phyloP scores from a whole-genome alignment of 2,113 vertebrate genomes.

The Erpornis zantholeuca region DNA sequence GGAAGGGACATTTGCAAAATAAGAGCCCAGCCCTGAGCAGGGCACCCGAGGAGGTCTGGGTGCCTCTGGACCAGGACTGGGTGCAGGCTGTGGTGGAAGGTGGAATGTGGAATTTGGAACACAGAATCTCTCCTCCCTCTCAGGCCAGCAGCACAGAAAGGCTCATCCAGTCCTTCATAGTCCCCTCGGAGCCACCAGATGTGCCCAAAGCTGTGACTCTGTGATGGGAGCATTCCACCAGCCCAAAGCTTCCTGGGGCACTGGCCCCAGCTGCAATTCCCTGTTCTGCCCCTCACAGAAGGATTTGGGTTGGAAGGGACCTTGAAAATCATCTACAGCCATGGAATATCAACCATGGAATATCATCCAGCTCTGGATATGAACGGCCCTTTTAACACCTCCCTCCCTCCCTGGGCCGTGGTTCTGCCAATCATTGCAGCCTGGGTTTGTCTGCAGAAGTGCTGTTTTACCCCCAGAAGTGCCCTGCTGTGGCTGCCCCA shows the following conservation, averaged over 20 bases:
- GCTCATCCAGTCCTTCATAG: fast-evolving
- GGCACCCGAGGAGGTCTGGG: background rate
- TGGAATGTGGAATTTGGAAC: background rate
- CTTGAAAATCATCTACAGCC: background rate
- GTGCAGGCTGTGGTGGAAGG: background rate
- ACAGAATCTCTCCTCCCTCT: background rate
- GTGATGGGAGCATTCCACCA: background rate
- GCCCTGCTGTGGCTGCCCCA: background rate
- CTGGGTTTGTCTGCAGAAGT: background rate
- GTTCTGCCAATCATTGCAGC: background rate
- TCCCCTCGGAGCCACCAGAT: background rate
- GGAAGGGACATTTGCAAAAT: background rate
- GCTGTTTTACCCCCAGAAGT: background rate
- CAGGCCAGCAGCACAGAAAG: background rate
- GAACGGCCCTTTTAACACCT: background rate
- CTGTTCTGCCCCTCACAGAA: background rate
- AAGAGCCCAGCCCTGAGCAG: background rate
- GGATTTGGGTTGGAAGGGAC: background rate
- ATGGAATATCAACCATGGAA: background rate
- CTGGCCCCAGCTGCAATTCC: background rate
- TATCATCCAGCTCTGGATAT: fast-evolving
- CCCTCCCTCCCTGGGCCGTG: background rate
- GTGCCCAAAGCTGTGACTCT: background rate
- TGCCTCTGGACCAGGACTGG: background rate
- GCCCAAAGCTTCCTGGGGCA: background rate